Evolutionary conservation across 2,797 vertebrate genomes (phyloP).

Genomic region (Epinephelus malabaricus): DNA sequence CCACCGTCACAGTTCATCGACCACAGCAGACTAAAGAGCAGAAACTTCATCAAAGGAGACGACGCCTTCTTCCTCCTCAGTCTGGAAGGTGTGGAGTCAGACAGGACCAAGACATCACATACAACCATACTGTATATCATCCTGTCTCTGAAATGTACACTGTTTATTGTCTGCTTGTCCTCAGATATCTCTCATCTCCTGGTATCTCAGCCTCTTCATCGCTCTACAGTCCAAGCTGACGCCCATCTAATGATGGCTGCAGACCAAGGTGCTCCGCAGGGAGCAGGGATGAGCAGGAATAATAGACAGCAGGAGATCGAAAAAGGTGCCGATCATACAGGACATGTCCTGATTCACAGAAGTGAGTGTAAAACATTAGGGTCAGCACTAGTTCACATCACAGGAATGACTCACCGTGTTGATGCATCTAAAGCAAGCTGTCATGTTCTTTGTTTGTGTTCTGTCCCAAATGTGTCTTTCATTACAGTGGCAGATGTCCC

Average conservation of each 20-base stretch:
- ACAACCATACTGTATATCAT: neutral
- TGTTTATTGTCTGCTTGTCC: neutral
- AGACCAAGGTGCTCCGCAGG: too few relatives aligned
- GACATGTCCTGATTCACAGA: conserved; percentile 63
- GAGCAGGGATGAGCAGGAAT: conserved; percentile 68
- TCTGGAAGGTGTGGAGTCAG: conserved; percentile 85
- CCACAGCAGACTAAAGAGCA: conserved; percentile 84
- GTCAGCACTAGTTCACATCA: neutral
- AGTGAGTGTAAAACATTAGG: conserved; percentile 3
- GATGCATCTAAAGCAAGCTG: neutral
- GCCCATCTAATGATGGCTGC: conserved; percentile 44
- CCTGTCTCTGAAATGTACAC: neutral
- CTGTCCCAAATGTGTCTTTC: neutral
- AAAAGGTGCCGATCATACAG: neutral
- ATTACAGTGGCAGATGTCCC: conserved; percentile 23
- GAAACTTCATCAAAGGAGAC: conserved; percentile 90
- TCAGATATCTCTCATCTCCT: conserved; percentile 89
- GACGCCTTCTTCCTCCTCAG: conserved; percentile 88
- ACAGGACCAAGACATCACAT: neutral
- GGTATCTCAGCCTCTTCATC: conserved; percentile 60
- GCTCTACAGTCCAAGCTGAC: neutral
- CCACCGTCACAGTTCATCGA: conserved; percentile 84
- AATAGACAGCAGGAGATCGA: conserved; percentile 17
- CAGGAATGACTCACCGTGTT: too few relatives aligned
- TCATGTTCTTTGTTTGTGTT: neutral